Evolutionary conservation across 2,888 invertebrate genomes (phyloP).

Genomic region (Yponomeuta evonymella): DNA sequence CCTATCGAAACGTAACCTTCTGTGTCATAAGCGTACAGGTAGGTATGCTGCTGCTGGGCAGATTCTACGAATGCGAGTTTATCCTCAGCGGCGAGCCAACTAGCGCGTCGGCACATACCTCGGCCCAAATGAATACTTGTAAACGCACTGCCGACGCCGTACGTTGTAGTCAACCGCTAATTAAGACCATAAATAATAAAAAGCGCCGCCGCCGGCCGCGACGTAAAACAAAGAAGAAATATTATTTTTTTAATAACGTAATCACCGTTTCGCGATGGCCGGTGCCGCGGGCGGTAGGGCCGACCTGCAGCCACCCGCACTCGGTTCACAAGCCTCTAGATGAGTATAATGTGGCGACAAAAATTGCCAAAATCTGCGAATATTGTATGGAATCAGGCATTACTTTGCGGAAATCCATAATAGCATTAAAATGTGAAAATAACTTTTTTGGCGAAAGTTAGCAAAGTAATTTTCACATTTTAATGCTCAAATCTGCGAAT

Average conservation of each 20-base stretch:
- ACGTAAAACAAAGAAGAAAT: constrained; percentile 38
- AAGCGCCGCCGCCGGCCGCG: constrained; percentile 21
- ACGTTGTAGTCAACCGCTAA: constrained; percentile 30
- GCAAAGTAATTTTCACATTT: too few relatives aligned
- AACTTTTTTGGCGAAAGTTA: too few relatives aligned
- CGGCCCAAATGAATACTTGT: background rate
- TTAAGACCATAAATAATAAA: constrained; percentile 50
- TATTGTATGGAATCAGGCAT: too few relatives aligned
- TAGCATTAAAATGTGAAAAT: too few relatives aligned
- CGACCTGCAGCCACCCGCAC: background rate
- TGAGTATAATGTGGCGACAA: too few relatives aligned
- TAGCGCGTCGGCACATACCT: background rate
- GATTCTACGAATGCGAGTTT: background rate
- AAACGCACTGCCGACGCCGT: constrained; percentile 1
- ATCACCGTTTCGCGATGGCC: constrained; percentile 33
- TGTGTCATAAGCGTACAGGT: too few relatives aligned
- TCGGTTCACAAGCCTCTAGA: background rate
- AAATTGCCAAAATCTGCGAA: too few relatives aligned
- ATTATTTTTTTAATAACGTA: constrained; percentile 46
- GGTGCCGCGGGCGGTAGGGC: constrained; percentile 24
- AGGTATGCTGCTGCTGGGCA: too few relatives aligned
- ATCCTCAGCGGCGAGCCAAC: background rate
- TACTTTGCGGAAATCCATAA: too few relatives aligned
- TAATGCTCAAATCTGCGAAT: too few relatives aligned
- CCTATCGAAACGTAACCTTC: too few relatives aligned